A percentile compares a stretch with the other conserved stretches of the same genome.
These are phyloP conservation scores for Embidobia sp. DNA, from an alignment of 2,888 invertebrate genomes.

Conservation along the genomic window DNA sequence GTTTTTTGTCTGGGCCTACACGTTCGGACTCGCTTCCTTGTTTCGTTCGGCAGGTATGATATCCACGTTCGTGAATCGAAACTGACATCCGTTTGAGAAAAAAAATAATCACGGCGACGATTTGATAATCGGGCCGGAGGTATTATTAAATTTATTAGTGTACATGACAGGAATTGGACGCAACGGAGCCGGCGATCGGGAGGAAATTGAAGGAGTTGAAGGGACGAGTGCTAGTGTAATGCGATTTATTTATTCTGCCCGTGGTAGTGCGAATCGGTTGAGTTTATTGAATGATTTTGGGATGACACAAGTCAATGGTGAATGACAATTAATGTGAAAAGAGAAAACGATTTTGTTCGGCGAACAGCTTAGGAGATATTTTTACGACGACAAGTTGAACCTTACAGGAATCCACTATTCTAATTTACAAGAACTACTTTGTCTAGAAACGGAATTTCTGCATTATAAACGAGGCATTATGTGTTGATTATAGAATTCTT, in stretches of 20 bases:
- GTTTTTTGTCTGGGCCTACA: constrained; percentile 50
- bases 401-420: too few relatives aligned
- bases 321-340: too few relatives aligned
- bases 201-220: constrained; percentile 33
- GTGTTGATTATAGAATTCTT: too few relatives aligned
- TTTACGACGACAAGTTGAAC: too few relatives aligned
- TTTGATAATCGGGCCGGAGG: constrained; percentile 45
- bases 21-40: constrained; percentile 31
- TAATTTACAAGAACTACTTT: too few relatives aligned
- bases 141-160: constrained; percentile 54
- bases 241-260: background rate
- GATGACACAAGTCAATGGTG: too few relatives aligned
- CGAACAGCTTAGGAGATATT: too few relatives aligned
- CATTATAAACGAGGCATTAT: too few relatives aligned
- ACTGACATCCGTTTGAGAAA: constrained; percentile 39
- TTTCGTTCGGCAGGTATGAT: constrained; percentile 49
- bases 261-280: background rate
- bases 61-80: constrained; percentile 48
- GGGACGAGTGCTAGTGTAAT: constrained; percentile 7
- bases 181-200: background rate
- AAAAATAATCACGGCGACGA: constrained; percentile 40
- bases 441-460: too few relatives aligned
- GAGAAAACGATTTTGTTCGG: too few relatives aligned
- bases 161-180: constrained; percentile 25
- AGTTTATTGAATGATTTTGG: background rate